These are phyloP conservation scores for Eupithecia centaureata DNA, from an alignment of 2,888 invertebrate species.

Conservation along the genomic window DNA sequence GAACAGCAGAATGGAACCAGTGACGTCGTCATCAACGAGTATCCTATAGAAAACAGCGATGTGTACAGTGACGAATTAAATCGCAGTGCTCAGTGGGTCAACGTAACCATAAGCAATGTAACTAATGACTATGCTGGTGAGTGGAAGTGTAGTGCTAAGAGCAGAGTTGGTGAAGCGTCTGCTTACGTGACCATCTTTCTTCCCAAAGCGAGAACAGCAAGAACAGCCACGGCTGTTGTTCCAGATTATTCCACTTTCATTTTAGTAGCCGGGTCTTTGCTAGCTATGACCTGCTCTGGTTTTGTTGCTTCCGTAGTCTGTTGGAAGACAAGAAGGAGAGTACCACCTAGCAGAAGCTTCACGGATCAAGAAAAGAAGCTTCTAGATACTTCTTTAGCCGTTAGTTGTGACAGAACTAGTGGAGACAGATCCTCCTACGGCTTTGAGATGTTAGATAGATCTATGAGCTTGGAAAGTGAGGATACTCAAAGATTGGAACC, in stretches of 20 bases:
- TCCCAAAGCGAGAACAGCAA: slow-evolving; percentile 87
- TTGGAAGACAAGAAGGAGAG: slow-evolving; percentile 89
- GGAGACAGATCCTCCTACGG: slow-evolving; percentile 84
- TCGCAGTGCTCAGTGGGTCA: slow-evolving; percentile 88
- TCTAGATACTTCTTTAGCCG: slow-evolving; percentile 88
- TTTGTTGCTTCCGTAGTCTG: slow-evolving; percentile 77
- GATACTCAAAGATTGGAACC: slow-evolving; percentile 81
- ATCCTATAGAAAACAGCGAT: slow-evolving; percentile 62
- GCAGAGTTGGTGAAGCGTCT: slow-evolving; percentile 85
- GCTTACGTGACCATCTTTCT: slow-evolving; percentile 84
- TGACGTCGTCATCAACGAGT: slow-evolving; percentile 66
- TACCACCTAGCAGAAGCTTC: slow-evolving; percentile 87
- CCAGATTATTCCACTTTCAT: slow-evolving; percentile 89
- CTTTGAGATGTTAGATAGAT: slow-evolving; percentile 81
- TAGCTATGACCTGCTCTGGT: slow-evolving; percentile 87
- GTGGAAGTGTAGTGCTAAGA: slow-evolving; percentile 92
- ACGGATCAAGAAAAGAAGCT: slow-evolving; percentile 95
- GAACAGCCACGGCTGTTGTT: slow-evolving; percentile 90
- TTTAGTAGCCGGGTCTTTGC: slow-evolving; percentile 88
- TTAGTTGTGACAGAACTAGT: slow-evolving; percentile 87
- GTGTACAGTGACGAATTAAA: slow-evolving; percentile 74
- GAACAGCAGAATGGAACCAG: slow-evolving; percentile 66
- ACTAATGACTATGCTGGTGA: slow-evolving; percentile 92
- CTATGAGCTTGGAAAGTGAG: slow-evolving; percentile 80
- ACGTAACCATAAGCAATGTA: slow-evolving; percentile 92